Evolutionary conservation across 2,797 vertebrate species (phyloP).

Genomic region (Corythornis leucogaster): DNA sequence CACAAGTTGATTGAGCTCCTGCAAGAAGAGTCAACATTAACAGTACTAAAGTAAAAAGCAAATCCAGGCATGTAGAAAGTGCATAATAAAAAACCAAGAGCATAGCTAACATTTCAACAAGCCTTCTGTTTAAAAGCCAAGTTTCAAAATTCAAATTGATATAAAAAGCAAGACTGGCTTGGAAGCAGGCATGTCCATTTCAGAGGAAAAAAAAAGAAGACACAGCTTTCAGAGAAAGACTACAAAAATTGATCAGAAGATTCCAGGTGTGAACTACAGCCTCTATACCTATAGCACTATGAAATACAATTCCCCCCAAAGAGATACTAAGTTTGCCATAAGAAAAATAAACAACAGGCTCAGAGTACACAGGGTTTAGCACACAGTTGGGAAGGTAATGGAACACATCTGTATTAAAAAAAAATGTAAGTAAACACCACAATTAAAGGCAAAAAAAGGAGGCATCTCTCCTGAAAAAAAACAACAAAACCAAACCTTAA

Average conservation of each 20-base stretch:
- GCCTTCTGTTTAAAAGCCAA: neutral
- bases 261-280: neutral
- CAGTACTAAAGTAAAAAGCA: neutral
- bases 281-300: neutral
- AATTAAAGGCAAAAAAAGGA: neutral
- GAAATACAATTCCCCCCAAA: neutral
- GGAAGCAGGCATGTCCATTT: neutral
- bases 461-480: neutral
- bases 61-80: neutral
- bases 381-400: neutral
- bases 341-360: neutral
- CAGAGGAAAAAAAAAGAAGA: neutral
- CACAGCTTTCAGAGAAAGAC: neutral
- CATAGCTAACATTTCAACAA: neutral
- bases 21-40: neutral
- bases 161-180: neutral
- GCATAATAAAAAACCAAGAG: neutral
- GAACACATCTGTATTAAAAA: neutral
- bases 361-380: neutral
- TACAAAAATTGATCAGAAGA: neutral
- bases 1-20: neutral
- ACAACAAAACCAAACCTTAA: neutral
- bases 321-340: neutral
- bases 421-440: neutral
- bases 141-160: conserved; percentile 1